Conservation (phyloP, 2,797 vertebrate genomes). For the Myotis findleyi region DNA sequence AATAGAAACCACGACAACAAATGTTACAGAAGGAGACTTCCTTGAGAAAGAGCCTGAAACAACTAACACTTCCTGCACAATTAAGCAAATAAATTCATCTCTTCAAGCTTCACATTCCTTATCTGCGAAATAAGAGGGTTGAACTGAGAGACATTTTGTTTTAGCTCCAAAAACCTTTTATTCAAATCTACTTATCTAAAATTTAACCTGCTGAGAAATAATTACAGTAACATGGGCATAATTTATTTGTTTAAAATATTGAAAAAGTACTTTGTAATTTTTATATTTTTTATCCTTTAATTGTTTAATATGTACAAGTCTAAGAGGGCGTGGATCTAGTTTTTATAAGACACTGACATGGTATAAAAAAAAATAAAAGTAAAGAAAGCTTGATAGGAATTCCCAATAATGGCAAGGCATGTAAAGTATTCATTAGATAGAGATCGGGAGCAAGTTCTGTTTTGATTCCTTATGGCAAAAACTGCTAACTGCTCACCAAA, state of each 20-base stretch:
- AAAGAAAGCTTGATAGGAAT: neutral
- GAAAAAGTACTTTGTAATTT: neutral
- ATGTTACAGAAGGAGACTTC: neutral
- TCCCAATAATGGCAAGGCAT: neutral
- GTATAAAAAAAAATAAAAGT: neutral
- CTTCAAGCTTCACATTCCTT: neutral
- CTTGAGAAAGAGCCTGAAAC: neutral
- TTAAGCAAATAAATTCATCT: neutral
- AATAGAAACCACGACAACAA: conserved; percentile 10
- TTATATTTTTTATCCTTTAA: neutral
- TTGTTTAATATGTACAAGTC: neutral
- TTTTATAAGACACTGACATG: conserved; percentile 16
- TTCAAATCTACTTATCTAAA: neutral
- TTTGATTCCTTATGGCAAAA: neutral
- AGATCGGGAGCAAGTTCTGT: neutral
- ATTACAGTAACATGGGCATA: neutral
- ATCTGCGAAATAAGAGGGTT: neutral
- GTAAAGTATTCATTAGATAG: neutral
- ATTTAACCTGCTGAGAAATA: neutral
- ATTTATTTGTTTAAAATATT: neutral
- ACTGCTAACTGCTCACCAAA: neutral
- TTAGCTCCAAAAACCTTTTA: neutral
- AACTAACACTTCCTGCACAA: accelerated
- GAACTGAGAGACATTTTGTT: neutral
- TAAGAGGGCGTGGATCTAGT: neutral